Evolutionary conservation across 92 coral and sea anemone species (phyloP), one percentile per base, ranked within the genome.

Genomic region (Palythoa caribaeorum): DNA sequence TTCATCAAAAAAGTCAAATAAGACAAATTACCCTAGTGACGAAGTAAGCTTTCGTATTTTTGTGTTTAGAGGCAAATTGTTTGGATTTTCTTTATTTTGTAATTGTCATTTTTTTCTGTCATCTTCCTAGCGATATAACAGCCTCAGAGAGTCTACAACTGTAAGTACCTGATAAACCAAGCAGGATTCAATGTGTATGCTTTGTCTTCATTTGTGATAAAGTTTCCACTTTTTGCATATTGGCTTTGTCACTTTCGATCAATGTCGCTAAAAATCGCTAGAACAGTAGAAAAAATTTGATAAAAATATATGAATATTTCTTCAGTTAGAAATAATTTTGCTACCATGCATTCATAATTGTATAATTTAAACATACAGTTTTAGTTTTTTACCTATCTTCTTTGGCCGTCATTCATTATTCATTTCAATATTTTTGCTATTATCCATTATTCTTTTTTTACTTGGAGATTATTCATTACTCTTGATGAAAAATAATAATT

Each of bases 81-180:
- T 55, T 11, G 7, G 50, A 44, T 55, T 55, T 0, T 11, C 20
- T 35, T 17, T 63, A 16, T 17, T 63, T 63, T 63, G 3, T 17
- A 17, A 55, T 63, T 20, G 84, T 65, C 1, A n/a, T 69, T 38
- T 40, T 28, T 36, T 83, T 28, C 28, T 28, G 79, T 71, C 83
- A 54, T 39, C 77, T 17, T 63, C 20, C 70, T 63, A 94, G 98
- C 89, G 98, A 87, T 96, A 96, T 62, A 93, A 94, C 9, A 73
- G 89, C 52, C 91, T 96, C 16, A 94, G 87, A 75, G 98, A 96
- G 16, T 87, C 98, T 1, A 90, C 98, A 21, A 90, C 87, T 38
- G 98, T 96, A 88, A 90, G 98, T 92, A 51, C 9, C 17, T 20
- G 14, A 9, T 9, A 3, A 2, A n/a, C 2, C 51, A 14, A 4